Base-by-base conservation (phyloP, 2,113 vertebrate genomes). In the Corynorhinus townsendii region DNA sequence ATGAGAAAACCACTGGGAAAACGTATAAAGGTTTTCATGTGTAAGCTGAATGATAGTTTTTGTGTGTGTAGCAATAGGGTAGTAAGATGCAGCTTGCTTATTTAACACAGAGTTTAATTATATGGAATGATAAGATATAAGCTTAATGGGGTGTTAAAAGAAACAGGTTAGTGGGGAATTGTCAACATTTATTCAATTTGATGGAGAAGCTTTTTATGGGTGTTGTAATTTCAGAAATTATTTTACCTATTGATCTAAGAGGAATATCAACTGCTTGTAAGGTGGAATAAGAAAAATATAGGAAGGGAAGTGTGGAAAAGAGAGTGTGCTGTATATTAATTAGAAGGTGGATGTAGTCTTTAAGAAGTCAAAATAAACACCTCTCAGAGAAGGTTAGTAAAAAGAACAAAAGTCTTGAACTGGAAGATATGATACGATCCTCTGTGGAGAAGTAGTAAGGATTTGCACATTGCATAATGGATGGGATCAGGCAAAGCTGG, bases 201-300 rank as follows among this genome's bases (percentile, higher is more conserved):
- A 86, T 92, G 45, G 80, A 85, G n/a, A 94, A 86, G 14, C 1
- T 40, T 86, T 93, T 47, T 47, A 81, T 38, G 33, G 11, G 19
- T 56, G 45, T 54, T 90, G 52, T 30, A 17, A 81, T 90, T 94
- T 82, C 45, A 94, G 49, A 96, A 68, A 22, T 43, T 77, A 85
- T 92, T 95, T 96, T 95, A 94, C 91, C 95, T 96, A 33, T 45
- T 82, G 15, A 28, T 73, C 73, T 68, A 94, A 94, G 54, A 95
- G 2, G 22, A 96, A 88, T 80, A 85, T 4, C 11, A 92, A n/a
- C 43, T 45, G 1, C 66, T 90, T 59, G 16, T 76, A 85, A 89
- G 30, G 45, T 40, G 26, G 14, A n/a, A 84, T 59, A 84, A 84
- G 47, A 22, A 64, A 95, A 87, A 72, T 30, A 45, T 38, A 15